Conservation (phyloP, 2,888 invertebrate species). For the Xestobium rufovillosum region DNA sequence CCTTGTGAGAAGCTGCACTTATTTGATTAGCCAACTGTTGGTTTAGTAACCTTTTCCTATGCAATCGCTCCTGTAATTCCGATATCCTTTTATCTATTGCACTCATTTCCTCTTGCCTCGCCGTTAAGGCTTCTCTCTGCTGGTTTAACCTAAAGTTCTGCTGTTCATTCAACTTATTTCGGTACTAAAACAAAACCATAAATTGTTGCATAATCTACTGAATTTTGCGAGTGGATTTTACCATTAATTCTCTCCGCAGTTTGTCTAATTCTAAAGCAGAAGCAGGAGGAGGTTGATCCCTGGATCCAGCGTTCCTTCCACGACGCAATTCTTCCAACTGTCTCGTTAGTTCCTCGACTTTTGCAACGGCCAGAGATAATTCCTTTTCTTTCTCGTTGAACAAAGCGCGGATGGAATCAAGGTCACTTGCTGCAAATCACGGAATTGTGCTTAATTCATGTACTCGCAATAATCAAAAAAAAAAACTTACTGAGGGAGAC, state of each 20-base stretch:
- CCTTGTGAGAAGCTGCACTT: conserved; percentile 44
- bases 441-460: conserved; percentile 22
- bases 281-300: conserved; percentile 55
- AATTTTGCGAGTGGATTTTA: conserved; percentile 42
- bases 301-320: conserved; percentile 48
- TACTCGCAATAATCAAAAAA: conserved; percentile 4
- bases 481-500: conserved; percentile 78
- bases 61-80: conserved; percentile 84
- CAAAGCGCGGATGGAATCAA: conserved; percentile 90
- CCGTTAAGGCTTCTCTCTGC: conserved; percentile 80
- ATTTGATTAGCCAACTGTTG: conserved; percentile 61
- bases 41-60: conserved; percentile 81
- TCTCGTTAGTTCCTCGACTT: conserved; percentile 91
- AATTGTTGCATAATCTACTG: conserved; percentile 2
- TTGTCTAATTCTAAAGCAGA: conserved; percentile 88
- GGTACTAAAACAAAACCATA: conserved; percentile 58
- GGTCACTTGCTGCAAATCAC: conserved; percentile 80
- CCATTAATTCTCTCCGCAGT: conserved; percentile 85
- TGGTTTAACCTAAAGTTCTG: conserved; percentile 85
- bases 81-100: conserved; percentile 90
- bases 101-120: conserved; percentile 84
- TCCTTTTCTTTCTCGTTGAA: conserved; percentile 98
- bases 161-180: conserved; percentile 92
- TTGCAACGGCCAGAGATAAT: conserved; percentile 91
- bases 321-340: conserved; percentile 87